Evolutionary conservation across 2,888 invertebrate genomes (phyloP), one percentile per base, ranked within the genome.

Genomic region (Lasioglossum malachurum): DNA sequence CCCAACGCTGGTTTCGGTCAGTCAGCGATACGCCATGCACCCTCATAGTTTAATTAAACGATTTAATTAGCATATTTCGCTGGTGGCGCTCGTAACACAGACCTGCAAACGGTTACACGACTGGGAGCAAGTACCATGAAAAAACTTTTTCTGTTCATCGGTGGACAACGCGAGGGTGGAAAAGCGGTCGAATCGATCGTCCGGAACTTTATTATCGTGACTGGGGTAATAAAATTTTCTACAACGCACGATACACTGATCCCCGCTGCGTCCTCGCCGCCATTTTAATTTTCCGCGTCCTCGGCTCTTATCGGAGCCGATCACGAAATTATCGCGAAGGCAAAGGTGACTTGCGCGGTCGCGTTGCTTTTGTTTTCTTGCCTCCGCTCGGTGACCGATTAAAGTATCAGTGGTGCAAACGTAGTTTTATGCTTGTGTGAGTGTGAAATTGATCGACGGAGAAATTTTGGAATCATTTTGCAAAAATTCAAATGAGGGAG

Each of bases 61-160:
- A 60, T 60, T 60, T 60, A 60, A 60, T 60, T 60, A 60, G 60
- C 60, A 27, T 60, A 60, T n/a, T 53, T 23, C 60, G 27, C n/a
- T 3, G 27, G 4, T 5, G 12, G 60, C 14, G 1, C 27, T 14
- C 12, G 60, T 5, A 27, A 27, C 60, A 14, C 14, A 14, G 12
- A 12, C 27, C 60, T n/a, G 60, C n/a, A 14, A 60, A 60, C 60
- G 27, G 27, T 60, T 60, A 27, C 27, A 14, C 60, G 60, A 27
- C 14, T 3, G 23, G 23, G 2, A 53, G 2, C 53, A 53, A 23
- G 8, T 23, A 53, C 53, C 23, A 53, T 23, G 53, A 10, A 5
- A 60, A 27, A 60, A 60, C 27, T 27, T 2, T 1, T 60, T 27
- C 27, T 1, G 27, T 60, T 27, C 60, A 60, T 60, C 27, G 27